Evolutionary conservation across 2,888 invertebrate species (phyloP).

Genomic region (Zele albiditarsus): DNA sequence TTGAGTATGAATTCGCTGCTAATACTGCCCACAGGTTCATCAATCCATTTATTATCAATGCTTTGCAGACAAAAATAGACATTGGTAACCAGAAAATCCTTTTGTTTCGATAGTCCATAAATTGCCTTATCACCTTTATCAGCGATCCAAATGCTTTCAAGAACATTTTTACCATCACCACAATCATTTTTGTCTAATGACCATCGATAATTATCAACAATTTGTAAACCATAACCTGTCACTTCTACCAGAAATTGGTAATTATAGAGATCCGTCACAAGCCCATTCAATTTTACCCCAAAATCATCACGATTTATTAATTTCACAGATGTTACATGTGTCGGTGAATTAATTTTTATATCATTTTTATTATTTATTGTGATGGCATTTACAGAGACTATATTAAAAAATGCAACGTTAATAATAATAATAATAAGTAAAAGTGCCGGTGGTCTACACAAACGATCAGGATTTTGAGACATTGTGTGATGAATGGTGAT

Average conservation of each 20-base stretch:
- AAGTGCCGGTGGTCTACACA: constrained; percentile 63
- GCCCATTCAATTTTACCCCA: not conserved
- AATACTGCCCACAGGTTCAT: constrained; percentile 60
- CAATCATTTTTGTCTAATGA: constrained; percentile 55
- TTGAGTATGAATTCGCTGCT: constrained; percentile 50
- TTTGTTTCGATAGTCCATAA: constrained; percentile 54
- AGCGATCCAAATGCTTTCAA: constrained; percentile 51
- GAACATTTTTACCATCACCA: constrained; percentile 44
- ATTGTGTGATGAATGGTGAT: constrained; percentile 67
- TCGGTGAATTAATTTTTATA: constrained; percentile 36
- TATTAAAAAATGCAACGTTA: constrained; percentile 57
- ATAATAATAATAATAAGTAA: constrained; percentile 62
- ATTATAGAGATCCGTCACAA: not conserved
- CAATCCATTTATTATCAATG: constrained; percentile 54
- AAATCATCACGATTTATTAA: constrained; percentile 39
- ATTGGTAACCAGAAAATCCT: constrained; percentile 59
- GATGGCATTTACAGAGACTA: constrained; percentile 52
- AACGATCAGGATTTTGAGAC: constrained; percentile 68
- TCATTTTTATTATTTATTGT: constrained; percentile 46
- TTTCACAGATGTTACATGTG: constrained; percentile 51
- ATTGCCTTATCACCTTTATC: constrained; percentile 51
- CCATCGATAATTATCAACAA: constrained; percentile 53
- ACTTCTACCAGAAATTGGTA: constrained; percentile 53
- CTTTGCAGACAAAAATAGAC: constrained; percentile 63
- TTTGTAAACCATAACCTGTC: constrained; percentile 55